Evolutionary conservation across 1,140 invertebrate species (phyloP).

Genomic region (Lysiphlebus fabarum): DNA sequence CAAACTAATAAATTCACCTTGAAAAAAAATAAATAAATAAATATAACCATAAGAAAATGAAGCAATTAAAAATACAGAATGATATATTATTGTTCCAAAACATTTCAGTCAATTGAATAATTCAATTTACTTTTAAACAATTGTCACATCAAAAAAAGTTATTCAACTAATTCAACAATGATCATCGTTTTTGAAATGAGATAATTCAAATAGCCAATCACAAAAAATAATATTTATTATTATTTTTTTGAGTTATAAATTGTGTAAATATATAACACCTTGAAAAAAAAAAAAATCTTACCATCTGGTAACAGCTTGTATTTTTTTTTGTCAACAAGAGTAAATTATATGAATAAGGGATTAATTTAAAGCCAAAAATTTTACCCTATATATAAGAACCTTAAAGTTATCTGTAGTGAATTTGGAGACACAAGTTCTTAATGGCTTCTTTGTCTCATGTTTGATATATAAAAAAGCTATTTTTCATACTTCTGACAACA

Average conservation of each 20-base stretch:
- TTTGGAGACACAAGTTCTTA: slow-evolving; percentile 28
- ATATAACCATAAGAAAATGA: too few species aligned
- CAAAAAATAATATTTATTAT: too few species aligned
- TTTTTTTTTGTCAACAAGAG: too few species aligned
- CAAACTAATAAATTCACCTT: not conserved
- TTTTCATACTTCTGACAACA: slow-evolving; percentile 37
- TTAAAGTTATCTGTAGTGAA: not conserved
- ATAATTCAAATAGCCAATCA: too few species aligned
- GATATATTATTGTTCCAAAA: not conserved
- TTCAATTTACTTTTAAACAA: too few species aligned
- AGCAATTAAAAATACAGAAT: not conserved
- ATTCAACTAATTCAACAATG: too few species aligned
- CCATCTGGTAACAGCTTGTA: slow-evolving; percentile 9
- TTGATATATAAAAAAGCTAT: slow-evolving; percentile 27
- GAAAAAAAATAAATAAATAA: too few species aligned
- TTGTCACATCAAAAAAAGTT: too few species aligned
- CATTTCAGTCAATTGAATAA: too few species aligned
- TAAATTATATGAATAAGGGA: slow-evolving; percentile 10
- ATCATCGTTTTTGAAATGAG: too few species aligned
- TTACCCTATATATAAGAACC: slow-evolving; percentile 3
- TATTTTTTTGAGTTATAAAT: not conserved
- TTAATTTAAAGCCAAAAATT: slow-evolving; percentile 9
- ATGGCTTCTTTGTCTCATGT: slow-evolving; percentile 38
- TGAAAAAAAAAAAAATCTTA: too few species aligned
- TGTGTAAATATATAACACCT: too few species aligned